Percentiles rank a stretch among this genome's conserved stretches.
phyloP scores from a whole-genome alignment of 1,140 invertebrate genomes.

The Eumaeus atala region DNA sequence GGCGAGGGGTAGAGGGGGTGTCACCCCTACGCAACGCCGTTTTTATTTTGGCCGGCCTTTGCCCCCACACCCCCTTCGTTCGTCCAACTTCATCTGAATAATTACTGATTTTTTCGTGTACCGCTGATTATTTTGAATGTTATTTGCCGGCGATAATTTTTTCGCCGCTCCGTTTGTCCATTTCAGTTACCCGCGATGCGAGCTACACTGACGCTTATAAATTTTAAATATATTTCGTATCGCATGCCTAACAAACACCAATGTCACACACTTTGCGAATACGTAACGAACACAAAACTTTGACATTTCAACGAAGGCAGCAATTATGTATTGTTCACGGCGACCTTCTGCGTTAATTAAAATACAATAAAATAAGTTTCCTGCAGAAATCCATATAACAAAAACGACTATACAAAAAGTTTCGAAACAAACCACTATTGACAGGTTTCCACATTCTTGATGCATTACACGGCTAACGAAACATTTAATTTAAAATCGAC shows the following conservation, averaged over 20 bases:
- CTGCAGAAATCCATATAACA: neutral
- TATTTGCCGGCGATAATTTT: slow-evolving; percentile 72
- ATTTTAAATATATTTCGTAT: slow-evolving; percentile 2
- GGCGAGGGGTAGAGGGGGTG: slow-evolving; percentile 51
- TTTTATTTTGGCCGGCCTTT: slow-evolving; percentile 73
- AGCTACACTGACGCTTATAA: slow-evolving; percentile 2
- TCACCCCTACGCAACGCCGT: slow-evolving; percentile 71
- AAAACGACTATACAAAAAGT: neutral
- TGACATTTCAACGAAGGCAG: neutral
- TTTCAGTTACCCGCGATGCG: slow-evolving; percentile 24
- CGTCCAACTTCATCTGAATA: slow-evolving; percentile 74
- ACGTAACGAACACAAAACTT: slow-evolving; percentile 1
- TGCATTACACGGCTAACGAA: too few relatives aligned
- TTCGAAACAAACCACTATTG: too few relatives aligned
- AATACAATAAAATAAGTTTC: neutral
- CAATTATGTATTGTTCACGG: neutral
- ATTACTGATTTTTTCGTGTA: slow-evolving; percentile 74
- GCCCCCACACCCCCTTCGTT: slow-evolving; percentile 67
- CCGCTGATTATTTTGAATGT: slow-evolving; percentile 73
- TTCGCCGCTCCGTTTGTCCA: slow-evolving; percentile 54
- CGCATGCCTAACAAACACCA: neutral
- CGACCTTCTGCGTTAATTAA: neutral
- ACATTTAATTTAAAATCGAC: too few relatives aligned
- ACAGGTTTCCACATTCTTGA: too few relatives aligned
- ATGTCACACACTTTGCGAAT: neutral